Evolutionary conservation across 1,140 invertebrate species (phyloP).

Genomic region (Armadillidium nasatum): DNA sequence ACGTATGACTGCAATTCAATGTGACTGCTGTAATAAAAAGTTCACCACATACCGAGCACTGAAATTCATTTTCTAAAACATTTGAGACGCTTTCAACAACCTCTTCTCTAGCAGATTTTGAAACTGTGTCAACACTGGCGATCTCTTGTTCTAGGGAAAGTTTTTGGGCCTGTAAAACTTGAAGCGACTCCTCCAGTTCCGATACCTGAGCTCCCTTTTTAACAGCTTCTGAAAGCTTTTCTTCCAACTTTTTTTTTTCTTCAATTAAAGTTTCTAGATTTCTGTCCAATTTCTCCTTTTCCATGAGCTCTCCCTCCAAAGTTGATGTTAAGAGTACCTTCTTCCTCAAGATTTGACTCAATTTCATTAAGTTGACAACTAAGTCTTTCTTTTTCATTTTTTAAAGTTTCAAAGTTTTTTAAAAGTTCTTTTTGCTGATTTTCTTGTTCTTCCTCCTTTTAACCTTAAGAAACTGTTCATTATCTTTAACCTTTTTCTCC

Average conservation of each 20-base stretch:
- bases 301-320: background rate
- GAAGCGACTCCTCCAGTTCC: background rate
- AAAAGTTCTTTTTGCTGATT: background rate
- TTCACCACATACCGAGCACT: slow-evolving; percentile 73
- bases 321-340: background rate
- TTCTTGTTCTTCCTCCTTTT: background rate
- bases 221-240: background rate
- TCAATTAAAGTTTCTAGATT: background rate
- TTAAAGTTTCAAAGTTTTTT: background rate
- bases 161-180: slow-evolving; percentile 22
- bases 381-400: background rate
- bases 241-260: background rate
- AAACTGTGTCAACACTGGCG: slow-evolving; percentile 18
- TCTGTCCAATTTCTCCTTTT: background rate
- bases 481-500: background rate
- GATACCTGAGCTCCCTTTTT: background rate
- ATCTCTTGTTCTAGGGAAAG: slow-evolving; percentile 35
- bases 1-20: slow-evolving; percentile 71
- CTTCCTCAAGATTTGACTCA: background rate
- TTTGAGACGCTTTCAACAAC: slow-evolving; percentile 57
- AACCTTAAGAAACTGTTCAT: background rate
- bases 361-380: background rate
- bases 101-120: slow-evolving; percentile 49
- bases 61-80: slow-evolving; percentile 69
- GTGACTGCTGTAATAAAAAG: slow-evolving; percentile 66